Evolutionary conservation across 92 coral and sea anemone genomes (phyloP).

Genomic region (Epizoanthus fatuus): DNA sequence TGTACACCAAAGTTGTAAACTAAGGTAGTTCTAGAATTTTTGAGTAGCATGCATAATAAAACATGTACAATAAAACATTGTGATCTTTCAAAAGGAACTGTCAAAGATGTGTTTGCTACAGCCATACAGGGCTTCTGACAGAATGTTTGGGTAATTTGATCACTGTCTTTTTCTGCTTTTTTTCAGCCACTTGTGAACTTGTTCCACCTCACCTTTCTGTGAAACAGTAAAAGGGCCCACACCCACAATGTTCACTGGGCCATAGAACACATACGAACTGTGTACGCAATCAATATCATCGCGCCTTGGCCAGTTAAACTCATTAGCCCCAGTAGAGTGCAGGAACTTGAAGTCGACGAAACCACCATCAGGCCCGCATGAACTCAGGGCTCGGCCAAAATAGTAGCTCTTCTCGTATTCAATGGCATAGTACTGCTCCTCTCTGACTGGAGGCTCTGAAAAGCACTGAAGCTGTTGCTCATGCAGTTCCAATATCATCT

Average conservation of each 20-base stretch:
- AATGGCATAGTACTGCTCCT: conserved; percentile 1
- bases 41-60: too few species aligned
- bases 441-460: not conserved
- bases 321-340: not conserved
- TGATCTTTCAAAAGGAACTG: too few species aligned
- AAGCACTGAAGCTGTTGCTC: conserved; percentile 10
- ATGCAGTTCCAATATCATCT: conserved; percentile 12
- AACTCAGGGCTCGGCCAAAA: too few species aligned
- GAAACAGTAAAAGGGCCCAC: conserved; percentile 1
- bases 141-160: conserved; percentile 1
- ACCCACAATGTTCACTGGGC: conserved; percentile 5
- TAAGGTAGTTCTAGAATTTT: too few species aligned
- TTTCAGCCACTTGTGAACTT: not conserved
- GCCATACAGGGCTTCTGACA: too few species aligned
- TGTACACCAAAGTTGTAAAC: too few species aligned
- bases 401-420: conserved; percentile 8
- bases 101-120: too few species aligned
- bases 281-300: not conserved
- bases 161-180: not conserved
- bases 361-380: too few species aligned
- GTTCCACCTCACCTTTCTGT: conserved; percentile 12
- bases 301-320: too few species aligned
- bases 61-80: too few species aligned
- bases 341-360: conserved; percentile 3
- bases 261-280: conserved; percentile 19